Evolutionary conservation across 2,888 invertebrate species (phyloP).

Genomic region (Synergus umbraculus): DNA sequence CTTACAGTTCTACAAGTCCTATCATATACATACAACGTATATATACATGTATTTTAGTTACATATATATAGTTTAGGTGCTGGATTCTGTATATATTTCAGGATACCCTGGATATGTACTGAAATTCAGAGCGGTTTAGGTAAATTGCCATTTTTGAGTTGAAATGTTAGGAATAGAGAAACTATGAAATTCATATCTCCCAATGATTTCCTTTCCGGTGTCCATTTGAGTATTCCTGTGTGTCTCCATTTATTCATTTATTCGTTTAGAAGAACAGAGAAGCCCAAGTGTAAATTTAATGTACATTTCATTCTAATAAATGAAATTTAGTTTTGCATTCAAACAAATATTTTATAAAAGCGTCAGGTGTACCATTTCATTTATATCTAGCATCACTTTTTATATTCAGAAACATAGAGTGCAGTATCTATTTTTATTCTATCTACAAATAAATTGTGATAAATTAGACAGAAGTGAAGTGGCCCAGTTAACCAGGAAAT

Average conservation of each 20-base stretch:
- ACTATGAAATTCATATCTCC: slow-evolving; percentile 30
- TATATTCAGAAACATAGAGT: too few relatives aligned
- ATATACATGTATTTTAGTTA: background rate
- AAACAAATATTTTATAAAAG: too few relatives aligned
- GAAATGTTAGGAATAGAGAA: background rate
- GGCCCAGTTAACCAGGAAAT: background rate
- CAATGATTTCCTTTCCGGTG: background rate
- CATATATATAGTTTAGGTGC: background rate
- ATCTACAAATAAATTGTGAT: too few relatives aligned
- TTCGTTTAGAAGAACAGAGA: background rate
- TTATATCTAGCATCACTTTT: too few relatives aligned
- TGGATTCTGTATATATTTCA: background rate
- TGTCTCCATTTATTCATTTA: background rate
- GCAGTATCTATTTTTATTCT: too few relatives aligned
- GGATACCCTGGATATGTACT: background rate
- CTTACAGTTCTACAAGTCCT: background rate
- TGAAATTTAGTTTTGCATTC: too few relatives aligned
- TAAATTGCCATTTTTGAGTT: slow-evolving; percentile 16
- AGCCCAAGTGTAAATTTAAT: too few relatives aligned
- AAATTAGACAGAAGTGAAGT: too few relatives aligned
- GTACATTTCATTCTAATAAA: too few relatives aligned
- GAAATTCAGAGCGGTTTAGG: slow-evolving; percentile 19
- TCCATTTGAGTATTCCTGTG: background rate
- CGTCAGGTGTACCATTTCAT: too few relatives aligned
- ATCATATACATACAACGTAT: background rate